Conservation (phyloP, 2,113 vertebrate species). For the Seriola aureovittata region DNA sequence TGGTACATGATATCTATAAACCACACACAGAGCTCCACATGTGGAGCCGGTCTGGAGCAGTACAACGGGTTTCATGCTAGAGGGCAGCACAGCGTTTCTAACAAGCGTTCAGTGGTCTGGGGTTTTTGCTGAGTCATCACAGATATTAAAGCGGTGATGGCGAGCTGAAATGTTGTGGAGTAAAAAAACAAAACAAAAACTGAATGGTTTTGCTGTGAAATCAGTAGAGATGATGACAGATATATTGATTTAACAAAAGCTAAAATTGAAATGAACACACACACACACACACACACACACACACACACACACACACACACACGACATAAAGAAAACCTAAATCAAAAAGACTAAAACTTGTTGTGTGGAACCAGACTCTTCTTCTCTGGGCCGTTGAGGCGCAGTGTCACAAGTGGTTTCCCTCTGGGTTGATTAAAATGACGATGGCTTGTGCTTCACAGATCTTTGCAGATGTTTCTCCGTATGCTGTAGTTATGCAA, state of each 20-base stretch:
- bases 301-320: conserved; percentile 22
- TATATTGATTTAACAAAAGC: conserved; percentile 13
- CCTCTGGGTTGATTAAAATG: conserved; percentile 41
- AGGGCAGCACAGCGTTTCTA: conserved; percentile 61
- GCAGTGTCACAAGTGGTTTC: conserved; percentile 13
- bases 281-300: not conserved
- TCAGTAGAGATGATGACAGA: conserved; percentile 39
- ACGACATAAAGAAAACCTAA: conserved; percentile 28
- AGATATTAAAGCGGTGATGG: conserved; percentile 10
- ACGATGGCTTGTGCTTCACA: conserved; percentile 78
- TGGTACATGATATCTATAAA: not conserved
- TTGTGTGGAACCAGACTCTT: conserved; percentile 49
- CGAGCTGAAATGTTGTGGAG: conserved; percentile 72
- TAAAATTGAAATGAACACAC: conserved; percentile 57
- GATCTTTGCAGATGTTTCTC: conserved; percentile 59
- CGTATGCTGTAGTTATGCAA: conserved; percentile 50
- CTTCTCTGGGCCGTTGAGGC: not conserved
- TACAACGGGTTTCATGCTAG: conserved; percentile 54
- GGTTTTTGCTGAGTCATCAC: conserved; percentile 42
- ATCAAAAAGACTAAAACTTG: conserved; percentile 29
- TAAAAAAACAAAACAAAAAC: conserved; percentile 24
- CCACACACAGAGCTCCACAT: not conserved
- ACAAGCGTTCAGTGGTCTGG: conserved; percentile 51
- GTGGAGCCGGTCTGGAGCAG: conserved; percentile 32
- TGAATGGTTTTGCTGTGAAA: conserved; percentile 21